Percentiles rank a stretch among this genome's conserved stretches.
These are phyloP conservation scores for Cephalopterus ornatus DNA, from an alignment of 2,113 vertebrate species.

Conservation along the genomic window DNA sequence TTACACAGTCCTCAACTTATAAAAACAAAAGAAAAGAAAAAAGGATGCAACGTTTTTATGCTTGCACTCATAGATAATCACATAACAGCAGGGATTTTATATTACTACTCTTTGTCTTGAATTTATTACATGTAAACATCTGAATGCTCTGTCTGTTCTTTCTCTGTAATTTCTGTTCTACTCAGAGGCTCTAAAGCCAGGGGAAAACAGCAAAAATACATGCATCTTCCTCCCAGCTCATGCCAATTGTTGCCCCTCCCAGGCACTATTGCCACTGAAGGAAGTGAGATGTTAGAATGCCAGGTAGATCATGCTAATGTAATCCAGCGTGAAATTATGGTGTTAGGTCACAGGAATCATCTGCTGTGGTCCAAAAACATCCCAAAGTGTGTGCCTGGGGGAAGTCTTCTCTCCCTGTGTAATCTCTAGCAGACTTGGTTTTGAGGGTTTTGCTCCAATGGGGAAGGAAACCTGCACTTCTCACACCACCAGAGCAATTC, in stretches of 20 bases:
- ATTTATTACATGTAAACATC: background rate
- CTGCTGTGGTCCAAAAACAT: background rate
- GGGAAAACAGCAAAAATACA: background rate
- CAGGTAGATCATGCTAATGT: accelerated
- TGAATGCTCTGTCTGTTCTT: background rate
- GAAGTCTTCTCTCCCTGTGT: background rate
- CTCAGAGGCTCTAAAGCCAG: background rate
- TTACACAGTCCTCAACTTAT: background rate
- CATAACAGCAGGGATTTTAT: background rate
- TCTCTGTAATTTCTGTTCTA: background rate
- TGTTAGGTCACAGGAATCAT: background rate
- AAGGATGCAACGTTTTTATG: background rate
- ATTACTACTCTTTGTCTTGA: background rate
- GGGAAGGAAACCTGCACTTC: background rate
- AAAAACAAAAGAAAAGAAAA: background rate
- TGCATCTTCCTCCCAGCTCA: background rate
- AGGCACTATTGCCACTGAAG: accelerated
- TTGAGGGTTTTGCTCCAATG: background rate
- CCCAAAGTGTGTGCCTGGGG: background rate
- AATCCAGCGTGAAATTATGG: background rate
- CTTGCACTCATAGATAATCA: background rate
- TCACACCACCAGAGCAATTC: background rate
- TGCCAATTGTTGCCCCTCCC: background rate
- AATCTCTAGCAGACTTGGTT: background rate
- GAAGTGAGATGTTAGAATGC: accelerated